Evolutionary conservation across 2,113 vertebrate genomes (phyloP).

Genomic region (Martes martes): DNA sequence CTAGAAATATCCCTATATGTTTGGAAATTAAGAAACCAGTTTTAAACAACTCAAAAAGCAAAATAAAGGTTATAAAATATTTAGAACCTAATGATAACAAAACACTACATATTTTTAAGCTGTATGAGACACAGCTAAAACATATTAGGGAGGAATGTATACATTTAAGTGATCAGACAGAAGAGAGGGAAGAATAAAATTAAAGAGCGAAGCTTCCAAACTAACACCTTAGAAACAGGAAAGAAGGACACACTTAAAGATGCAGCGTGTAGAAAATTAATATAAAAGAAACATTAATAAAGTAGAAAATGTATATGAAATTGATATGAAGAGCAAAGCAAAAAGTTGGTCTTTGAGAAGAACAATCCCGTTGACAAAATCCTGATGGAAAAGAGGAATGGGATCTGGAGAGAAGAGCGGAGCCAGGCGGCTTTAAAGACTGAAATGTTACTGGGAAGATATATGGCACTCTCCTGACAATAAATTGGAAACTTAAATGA

Average conservation of each 20-base stretch:
- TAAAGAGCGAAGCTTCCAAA: neutral
- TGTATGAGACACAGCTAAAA: neutral
- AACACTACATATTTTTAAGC: neutral
- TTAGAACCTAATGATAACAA: neutral
- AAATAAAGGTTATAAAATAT: constrained; percentile 12
- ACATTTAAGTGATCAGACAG: neutral
- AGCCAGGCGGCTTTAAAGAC: neutral
- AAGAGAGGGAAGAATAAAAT: neutral
- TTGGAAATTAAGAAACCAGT: neutral
- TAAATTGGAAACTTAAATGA: neutral
- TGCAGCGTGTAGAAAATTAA: neutral
- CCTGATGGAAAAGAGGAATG: neutral
- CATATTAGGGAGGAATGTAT: neutral
- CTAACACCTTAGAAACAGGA: neutral
- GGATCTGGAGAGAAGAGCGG: neutral
- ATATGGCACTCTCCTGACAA: neutral
- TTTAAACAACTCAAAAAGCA: constrained; percentile 5
- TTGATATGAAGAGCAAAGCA: neutral
- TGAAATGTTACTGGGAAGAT: neutral
- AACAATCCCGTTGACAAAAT: neutral
- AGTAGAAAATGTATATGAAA: neutral
- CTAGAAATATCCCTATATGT: neutral
- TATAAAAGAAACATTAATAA: neutral
- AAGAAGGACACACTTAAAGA: neutral
- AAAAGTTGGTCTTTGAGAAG: neutral